Evolutionary conservation across 2,113 vertebrate genomes (phyloP).

Genomic region (Clupea harengus): DNA sequence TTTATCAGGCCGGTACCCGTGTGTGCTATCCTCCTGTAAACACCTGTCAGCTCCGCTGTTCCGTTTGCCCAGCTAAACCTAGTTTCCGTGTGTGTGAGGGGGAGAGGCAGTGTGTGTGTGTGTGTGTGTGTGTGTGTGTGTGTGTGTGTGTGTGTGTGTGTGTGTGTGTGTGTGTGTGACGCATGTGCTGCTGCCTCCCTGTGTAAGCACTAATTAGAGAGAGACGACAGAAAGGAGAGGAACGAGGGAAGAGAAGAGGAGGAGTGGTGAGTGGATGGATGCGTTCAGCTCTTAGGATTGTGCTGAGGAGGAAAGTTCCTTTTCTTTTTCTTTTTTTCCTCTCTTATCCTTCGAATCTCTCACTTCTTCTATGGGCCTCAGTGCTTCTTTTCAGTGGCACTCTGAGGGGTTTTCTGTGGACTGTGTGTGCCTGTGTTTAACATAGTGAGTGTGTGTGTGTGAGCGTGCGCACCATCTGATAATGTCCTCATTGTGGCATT

Average conservation of each 20-base stretch:
- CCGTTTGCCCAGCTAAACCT: background rate
- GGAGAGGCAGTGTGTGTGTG: background rate
- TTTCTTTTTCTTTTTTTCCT: background rate
- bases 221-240: background rate
- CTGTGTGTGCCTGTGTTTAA: background rate
- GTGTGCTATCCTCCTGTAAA: slow-evolving; percentile 9
- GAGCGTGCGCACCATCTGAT: background rate
- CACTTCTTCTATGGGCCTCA: background rate
- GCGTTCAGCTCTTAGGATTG: slow-evolving; percentile 6
- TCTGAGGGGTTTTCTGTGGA: background rate
- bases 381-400: background rate
- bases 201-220: slow-evolving; percentile 6
- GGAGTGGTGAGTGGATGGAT: background rate
- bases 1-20: background rate
- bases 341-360: background rate
- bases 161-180: background rate
- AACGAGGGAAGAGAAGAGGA: background rate
- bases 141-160: slow-evolving; percentile 20
- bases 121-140: background rate
- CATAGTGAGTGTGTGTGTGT: background rate
- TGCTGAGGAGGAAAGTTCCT: slow-evolving; percentile 5
- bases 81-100: background rate
- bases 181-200: background rate
- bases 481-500: slow-evolving; percentile 30
- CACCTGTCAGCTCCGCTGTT: background rate